Conservation (phyloP, 1,140 invertebrate species). For the Heliothis virescens region DNA sequence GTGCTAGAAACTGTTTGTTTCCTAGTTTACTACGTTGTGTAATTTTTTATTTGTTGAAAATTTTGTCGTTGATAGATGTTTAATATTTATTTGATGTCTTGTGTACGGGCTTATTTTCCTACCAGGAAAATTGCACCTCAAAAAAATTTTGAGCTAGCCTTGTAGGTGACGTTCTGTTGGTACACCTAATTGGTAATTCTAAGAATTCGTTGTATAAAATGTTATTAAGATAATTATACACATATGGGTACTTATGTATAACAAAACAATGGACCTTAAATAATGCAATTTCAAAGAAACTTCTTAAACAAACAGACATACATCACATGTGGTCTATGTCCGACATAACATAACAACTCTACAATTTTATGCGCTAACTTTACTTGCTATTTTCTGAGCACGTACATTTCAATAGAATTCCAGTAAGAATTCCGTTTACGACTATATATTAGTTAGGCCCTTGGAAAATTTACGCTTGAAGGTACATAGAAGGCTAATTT, state of each 20-base stretch:
- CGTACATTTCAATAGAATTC: slow-evolving; percentile 21
- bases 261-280: too few relatives aligned
- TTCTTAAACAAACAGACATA: slow-evolving; percentile 17
- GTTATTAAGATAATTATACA: too few relatives aligned
- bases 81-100: too few relatives aligned
- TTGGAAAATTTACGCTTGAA: slow-evolving; percentile 15
- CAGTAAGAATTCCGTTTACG: slow-evolving; percentile 7
- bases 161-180: too few relatives aligned
- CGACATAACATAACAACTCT: slow-evolving; percentile 16
- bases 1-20: neutral
- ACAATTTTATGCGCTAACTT: slow-evolving; percentile 8
- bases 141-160: too few relatives aligned
- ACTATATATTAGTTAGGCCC: slow-evolving; percentile 22
- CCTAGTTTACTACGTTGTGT: neutral
- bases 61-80: too few relatives aligned
- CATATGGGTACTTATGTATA: too few relatives aligned
- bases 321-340: slow-evolving; percentile 9
- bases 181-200: too few relatives aligned
- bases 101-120: too few relatives aligned
- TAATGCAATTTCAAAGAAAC: neutral
- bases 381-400: slow-evolving; percentile 20
- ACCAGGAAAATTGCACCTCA: too few relatives aligned
- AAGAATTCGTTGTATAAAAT: too few relatives aligned
- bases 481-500: slow-evolving; percentile 1
- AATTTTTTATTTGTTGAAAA: neutral